Conservation (phyloP, 2,113 vertebrate species). For the Petromus typicus region DNA sequence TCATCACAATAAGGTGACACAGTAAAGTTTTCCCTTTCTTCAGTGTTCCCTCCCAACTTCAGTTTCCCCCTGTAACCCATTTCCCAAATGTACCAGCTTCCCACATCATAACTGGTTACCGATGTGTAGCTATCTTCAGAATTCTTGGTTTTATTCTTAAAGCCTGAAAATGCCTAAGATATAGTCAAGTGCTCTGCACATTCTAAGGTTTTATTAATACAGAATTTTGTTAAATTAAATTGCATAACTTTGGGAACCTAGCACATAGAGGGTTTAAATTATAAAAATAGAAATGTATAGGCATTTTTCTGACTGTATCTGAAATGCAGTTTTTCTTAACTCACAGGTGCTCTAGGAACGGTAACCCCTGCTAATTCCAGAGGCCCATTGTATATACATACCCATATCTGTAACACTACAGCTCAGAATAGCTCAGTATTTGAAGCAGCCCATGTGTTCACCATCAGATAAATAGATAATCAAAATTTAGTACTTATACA, state of each 20-base stretch:
- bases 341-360: not conserved
- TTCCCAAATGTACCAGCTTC: not conserved
- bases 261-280: not conserved
- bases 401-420: not conserved
- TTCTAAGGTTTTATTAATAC: not conserved
- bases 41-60: not conserved
- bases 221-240: not conserved
- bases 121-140: not conserved
- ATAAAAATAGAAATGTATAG: not conserved
- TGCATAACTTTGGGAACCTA: not conserved
- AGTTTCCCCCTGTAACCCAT: not conserved
- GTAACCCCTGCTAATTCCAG: not conserved
- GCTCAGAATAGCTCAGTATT: not conserved
- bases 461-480: not conserved
- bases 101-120: not conserved
- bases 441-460: not conserved
- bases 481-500: not conserved
- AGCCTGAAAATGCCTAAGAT: not conserved
- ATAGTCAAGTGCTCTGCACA: not conserved
- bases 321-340: not conserved
- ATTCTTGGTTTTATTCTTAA: not conserved
- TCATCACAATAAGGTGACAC: not conserved
- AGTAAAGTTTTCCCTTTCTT: not conserved
- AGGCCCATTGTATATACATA: not conserved
- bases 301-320: not conserved